Evolutionary conservation across 2,888 invertebrate genomes (phyloP).

Genomic region (Panopea generosa): DNA sequence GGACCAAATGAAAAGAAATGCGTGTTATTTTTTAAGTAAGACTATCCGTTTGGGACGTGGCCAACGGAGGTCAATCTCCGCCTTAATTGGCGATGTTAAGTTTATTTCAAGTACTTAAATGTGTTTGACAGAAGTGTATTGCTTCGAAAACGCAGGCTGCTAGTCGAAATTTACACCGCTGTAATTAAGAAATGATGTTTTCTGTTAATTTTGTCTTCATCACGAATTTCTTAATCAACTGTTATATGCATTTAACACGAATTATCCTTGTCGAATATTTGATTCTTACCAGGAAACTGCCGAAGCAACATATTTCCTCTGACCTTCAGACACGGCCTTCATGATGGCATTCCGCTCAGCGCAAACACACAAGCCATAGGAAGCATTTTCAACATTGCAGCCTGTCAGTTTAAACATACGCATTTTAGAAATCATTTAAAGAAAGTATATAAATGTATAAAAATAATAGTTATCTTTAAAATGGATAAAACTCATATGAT

Average conservation of each 20-base stretch:
- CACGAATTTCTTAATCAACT: too few species aligned
- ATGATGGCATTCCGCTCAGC: slow-evolving; percentile 95
- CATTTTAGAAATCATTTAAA: too few species aligned
- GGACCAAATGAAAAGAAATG: too few species aligned
- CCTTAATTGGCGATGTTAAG: too few species aligned
- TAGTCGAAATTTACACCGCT: neutral
- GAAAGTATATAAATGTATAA: neutral
- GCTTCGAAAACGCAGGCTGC: neutral
- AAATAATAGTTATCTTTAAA: too few species aligned
- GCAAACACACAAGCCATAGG: slow-evolving; percentile 92
- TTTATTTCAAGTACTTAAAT: neutral
- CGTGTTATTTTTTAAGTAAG: too few species aligned
- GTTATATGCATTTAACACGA: too few species aligned
- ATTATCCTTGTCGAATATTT: too few species aligned
- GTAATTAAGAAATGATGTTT: neutral
- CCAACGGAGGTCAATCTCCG: too few species aligned
- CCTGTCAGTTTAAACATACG: slow-evolving; percentile 86
- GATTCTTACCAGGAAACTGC: slow-evolving; percentile 87
- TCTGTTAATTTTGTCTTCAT: too few species aligned
- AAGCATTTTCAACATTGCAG: slow-evolving; percentile 96
- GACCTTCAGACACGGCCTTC: slow-evolving; percentile 94
- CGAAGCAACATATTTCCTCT: slow-evolving; percentile 88
- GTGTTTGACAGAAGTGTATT: neutral
- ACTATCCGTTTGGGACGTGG: too few species aligned
- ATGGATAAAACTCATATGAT: too few species aligned